Conservation (phyloP, 2,113 vertebrate genomes). For the Periophthalmus modestus region DNA sequence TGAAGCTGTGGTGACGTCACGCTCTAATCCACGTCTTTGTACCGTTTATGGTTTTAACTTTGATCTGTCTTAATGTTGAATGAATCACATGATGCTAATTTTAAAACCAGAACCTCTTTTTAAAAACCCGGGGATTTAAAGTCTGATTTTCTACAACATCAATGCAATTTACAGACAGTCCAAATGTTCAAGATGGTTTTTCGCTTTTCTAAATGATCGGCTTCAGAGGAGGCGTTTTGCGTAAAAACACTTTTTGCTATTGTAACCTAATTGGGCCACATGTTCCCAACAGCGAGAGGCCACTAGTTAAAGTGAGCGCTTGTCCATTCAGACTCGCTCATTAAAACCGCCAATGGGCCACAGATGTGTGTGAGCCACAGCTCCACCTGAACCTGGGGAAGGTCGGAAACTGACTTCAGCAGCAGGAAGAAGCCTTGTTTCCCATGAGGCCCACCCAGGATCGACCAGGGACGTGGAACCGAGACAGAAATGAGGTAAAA, state of each 20-base stretch:
- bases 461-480: background rate
- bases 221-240: constrained; percentile 22
- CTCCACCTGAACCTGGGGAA: constrained; percentile 60
- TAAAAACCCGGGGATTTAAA: background rate
- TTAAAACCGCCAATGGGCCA: constrained; percentile 70
- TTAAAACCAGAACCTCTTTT: no score
- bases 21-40: no score
- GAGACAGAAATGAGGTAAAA: background rate
- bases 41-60: no score
- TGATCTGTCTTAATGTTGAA: no score
- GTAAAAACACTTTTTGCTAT: constrained; percentile 30
- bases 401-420: constrained; percentile 44
- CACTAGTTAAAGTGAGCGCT: constrained; percentile 68
- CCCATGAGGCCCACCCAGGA: constrained; percentile 55
- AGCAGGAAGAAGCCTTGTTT: constrained; percentile 31
- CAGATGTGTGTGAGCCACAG: constrained; percentile 67
- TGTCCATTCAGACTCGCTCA: constrained; percentile 73
- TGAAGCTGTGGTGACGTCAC: no score
- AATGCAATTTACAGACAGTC: background rate
- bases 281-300: constrained; percentile 59
- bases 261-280: constrained; percentile 59
- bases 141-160: background rate
- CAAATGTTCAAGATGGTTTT: background rate
- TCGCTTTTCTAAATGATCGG: background rate
- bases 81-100: no score